Conservation (phyloP, 2,888 invertebrate genomes). For the Chrysina gloriosa region DNA sequence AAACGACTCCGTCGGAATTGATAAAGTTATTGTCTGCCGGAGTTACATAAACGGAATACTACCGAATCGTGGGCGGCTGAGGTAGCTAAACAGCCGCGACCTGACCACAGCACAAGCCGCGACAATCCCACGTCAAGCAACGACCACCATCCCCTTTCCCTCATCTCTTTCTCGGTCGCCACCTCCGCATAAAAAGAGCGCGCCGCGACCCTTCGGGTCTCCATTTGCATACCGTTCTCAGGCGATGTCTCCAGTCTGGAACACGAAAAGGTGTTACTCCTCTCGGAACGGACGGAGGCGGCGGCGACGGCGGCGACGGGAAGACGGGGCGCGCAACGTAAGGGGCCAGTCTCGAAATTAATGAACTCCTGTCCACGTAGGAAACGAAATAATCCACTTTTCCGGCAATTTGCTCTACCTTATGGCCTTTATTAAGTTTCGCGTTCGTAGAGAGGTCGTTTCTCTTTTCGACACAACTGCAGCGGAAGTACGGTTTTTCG, state of each 20-base stretch:
- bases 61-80: conserved; percentile 50
- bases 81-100: conserved; percentile 50
- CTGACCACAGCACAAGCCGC: conserved; percentile 49
- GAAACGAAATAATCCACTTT: conserved; percentile 64
- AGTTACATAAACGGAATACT: conserved; percentile 29
- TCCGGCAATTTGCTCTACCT: conserved; percentile 62
- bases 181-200: conserved; percentile 43
- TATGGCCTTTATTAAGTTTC: conserved; percentile 39
- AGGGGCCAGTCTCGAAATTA: conserved; percentile 58
- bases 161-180: conserved; percentile 15
- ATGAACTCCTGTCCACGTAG: conserved; percentile 65
- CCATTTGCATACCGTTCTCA: conserved; percentile 64
- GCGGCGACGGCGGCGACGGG: conserved; percentile 19
- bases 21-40: conserved; percentile 50
- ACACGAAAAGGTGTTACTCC: conserved; percentile 67
- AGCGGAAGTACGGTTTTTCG: conserved; percentile 12
- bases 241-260: conserved; percentile 61
- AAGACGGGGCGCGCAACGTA: conserved; percentile 44
- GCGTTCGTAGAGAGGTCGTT: conserved; percentile 34
- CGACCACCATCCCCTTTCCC: too few species aligned
- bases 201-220: conserved; percentile 41
- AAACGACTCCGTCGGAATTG: conserved; percentile 42
- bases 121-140: conserved; percentile 39
- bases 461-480: conserved; percentile 26
- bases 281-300: conserved; percentile 48